phyloP scores from a whole-genome alignment of 2,113 vertebrate genomes.

The Cyprinus carpio region DNA sequence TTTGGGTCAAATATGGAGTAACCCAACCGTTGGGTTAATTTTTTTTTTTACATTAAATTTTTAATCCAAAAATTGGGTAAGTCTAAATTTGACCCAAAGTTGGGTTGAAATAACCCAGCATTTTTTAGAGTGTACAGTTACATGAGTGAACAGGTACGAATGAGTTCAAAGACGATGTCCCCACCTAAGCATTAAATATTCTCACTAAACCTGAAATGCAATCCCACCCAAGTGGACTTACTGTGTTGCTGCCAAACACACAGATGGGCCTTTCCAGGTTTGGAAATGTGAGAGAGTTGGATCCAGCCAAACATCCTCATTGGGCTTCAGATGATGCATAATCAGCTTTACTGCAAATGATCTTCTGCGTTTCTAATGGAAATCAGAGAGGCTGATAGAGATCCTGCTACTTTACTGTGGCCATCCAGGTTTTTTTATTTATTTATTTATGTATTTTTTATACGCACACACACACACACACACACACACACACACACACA shows the following conservation, averaged over 20 bases:
- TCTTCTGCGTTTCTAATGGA: conserved; percentile 74
- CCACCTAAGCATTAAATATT: not conserved
- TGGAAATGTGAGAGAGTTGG: conserved; percentile 61
- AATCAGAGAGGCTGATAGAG: conserved; percentile 65
- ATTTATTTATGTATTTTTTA: no score
- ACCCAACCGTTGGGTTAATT: no score
- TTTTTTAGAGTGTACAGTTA: no score
- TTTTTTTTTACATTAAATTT: no score
- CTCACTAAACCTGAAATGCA: not conserved
- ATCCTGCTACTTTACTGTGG: not conserved
- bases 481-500: no score
- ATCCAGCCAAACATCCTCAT: conserved; percentile 41
- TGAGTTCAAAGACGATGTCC: not conserved
- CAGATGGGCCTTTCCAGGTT: conserved; percentile 22
- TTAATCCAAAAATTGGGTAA: no score
- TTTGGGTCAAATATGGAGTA: no score
- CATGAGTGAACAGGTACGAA: not conserved
- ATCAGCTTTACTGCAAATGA: conserved; percentile 80
- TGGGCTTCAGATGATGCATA: conserved; percentile 66
- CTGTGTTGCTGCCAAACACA: not conserved
- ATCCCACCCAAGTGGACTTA: not conserved
- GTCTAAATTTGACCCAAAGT: no score
- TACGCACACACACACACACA: no score
- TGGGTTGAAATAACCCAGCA: no score
- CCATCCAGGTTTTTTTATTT: conserved; percentile 40